These are phyloP conservation scores for Apodemia hepburni DNA, from an alignment of 2,888 invertebrate genomes.

Conservation along the genomic window DNA sequence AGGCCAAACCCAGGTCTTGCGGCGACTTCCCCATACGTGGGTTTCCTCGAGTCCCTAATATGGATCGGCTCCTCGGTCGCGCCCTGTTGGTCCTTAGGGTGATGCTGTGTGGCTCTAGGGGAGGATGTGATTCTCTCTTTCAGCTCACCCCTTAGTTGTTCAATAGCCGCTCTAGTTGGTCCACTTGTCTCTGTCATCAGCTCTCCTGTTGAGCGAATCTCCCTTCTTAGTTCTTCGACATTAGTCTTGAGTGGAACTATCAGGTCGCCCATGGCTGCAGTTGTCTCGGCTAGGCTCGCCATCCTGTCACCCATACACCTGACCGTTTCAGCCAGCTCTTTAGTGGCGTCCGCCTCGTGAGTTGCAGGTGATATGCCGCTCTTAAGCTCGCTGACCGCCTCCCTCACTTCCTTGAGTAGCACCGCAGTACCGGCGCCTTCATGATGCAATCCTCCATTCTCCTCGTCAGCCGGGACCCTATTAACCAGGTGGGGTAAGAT, in stretches of 20 bases:
- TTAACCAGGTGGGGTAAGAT: neutral
- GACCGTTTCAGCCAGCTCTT: too few relatives aligned
- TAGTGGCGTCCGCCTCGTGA: too few relatives aligned
- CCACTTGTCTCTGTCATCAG: neutral
- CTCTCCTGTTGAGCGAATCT: neutral
- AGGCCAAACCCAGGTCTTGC: too few relatives aligned
- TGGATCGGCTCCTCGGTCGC: too few relatives aligned
- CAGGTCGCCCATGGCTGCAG: neutral
- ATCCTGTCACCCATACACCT: accelerated
- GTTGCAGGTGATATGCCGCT: too few relatives aligned
- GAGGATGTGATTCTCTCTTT: neutral
- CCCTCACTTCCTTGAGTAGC: too few relatives aligned
- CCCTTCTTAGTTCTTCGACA: neutral
- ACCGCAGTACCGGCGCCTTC: neutral
- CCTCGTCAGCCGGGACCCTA: accelerated
- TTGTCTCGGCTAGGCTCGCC: neutral
- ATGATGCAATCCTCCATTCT: accelerated
- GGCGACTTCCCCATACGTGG: too few relatives aligned
- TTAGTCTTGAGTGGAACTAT: neutral
- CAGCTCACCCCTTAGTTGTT: neutral
- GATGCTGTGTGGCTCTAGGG: too few relatives aligned
- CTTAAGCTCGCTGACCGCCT: too few relatives aligned
- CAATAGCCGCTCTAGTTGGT: neutral
- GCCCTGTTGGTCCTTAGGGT: too few relatives aligned
- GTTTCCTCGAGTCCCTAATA: too few relatives aligned